phyloP scores from a whole-genome alignment of 2,888 invertebrate species.

The Torymus texanus region DNA sequence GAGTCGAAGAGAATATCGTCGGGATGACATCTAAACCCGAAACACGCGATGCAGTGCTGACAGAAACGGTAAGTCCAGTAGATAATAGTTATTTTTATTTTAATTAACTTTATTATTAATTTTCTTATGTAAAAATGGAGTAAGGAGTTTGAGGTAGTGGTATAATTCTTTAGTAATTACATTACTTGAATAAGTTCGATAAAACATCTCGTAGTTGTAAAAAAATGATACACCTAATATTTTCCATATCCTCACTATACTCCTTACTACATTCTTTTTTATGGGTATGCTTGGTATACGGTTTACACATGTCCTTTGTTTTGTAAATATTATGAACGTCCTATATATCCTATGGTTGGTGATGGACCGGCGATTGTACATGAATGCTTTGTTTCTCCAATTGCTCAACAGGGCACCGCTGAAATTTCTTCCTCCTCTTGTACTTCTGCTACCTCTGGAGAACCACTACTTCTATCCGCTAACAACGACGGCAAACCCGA shows the following conservation, averaged over 20 bases:
- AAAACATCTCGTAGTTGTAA: too few species aligned
- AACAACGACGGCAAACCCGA: slow-evolving; percentile 38
- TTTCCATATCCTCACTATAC: too few species aligned
- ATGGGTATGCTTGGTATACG: slow-evolving; percentile 37
- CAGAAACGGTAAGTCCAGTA: slow-evolving; percentile 66
- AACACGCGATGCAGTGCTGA: slow-evolving; percentile 65
- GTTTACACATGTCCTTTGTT: slow-evolving; percentile 6
- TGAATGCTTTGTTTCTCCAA: slow-evolving; percentile 61
- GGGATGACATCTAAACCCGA: slow-evolving; percentile 51
- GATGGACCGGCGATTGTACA: slow-evolving; percentile 59
- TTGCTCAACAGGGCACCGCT: slow-evolving; percentile 73
- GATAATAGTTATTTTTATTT: not conserved
- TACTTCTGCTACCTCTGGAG: slow-evolving; percentile 63
- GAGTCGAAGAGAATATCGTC: slow-evolving; percentile 48
- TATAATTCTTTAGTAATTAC: too few species aligned
- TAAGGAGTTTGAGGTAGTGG: slow-evolving; percentile 19
- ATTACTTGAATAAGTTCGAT: too few species aligned
- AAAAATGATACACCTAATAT: too few species aligned
- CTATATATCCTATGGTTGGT: slow-evolving; percentile 56
- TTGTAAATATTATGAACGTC: slow-evolving; percentile 31
- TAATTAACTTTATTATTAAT: too few species aligned
- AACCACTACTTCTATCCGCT: slow-evolving; percentile 58
- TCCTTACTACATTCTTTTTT: slow-evolving; percentile 6
- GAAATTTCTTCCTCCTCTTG: slow-evolving; percentile 64
- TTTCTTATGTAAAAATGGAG: not conserved